A percentile compares a stretch with the other conserved stretches of the same genome.
Evolutionary conservation across 2,888 invertebrate genomes (phyloP).

Genomic region (Drosophila anomalata): DNA sequence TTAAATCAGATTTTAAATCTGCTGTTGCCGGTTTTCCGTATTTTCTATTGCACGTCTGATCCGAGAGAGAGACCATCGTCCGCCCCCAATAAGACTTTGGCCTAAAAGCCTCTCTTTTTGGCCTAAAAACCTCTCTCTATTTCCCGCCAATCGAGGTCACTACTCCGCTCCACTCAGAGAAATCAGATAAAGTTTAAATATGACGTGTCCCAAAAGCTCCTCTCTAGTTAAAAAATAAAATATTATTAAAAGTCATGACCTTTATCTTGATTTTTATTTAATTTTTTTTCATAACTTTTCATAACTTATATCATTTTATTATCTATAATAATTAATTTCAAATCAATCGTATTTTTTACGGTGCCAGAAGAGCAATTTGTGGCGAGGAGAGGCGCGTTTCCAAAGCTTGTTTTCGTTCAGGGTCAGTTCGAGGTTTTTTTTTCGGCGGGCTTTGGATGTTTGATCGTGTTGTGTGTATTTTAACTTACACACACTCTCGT

Average conservation of each 20-base stretch:
- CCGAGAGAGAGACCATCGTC: background rate
- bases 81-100: conserved; percentile 10
- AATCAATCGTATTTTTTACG: conserved; percentile 6
- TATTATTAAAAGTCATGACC: background rate
- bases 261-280: background rate
- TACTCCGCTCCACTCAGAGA: conserved; percentile 3
- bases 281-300: background rate
- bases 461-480: conserved; percentile 25
- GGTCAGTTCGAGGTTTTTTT: conserved; percentile 84
- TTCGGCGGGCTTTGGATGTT: conserved; percentile 45
- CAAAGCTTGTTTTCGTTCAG: conserved; percentile 78
- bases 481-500: conserved; percentile 20
- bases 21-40: conserved; percentile 46
- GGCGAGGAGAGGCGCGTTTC: conserved; percentile 50
- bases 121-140: conserved; percentile 13
- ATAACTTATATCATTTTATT: background rate
- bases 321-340: background rate
- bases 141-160: conserved; percentile 39
- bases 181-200: background rate
- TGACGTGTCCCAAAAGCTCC: background rate
- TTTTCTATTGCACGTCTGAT: conserved; percentile 17
- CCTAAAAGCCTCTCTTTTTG: conserved; percentile 15
- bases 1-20: conserved; percentile 12
- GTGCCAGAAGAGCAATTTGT: conserved; percentile 46
- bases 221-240: background rate